phyloP scores from a whole-genome alignment of 2,113 vertebrate species.

The Corythornis cristatus region DNA sequence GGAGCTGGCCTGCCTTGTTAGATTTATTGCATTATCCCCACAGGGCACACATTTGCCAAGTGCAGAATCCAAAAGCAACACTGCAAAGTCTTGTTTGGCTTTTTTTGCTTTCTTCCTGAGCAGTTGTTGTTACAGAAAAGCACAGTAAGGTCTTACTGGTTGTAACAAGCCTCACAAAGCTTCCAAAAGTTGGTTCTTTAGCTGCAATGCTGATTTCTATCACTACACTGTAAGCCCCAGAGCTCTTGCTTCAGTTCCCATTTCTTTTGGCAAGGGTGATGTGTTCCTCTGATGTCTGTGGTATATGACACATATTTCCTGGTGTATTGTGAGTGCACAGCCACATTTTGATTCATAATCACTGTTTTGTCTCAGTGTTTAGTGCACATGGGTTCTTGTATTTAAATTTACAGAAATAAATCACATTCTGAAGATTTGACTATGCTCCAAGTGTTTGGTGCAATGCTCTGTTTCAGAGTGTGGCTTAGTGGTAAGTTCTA shows the following conservation, averaged over 20 bases:
- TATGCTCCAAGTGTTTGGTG: neutral
- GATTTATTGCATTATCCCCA: neutral
- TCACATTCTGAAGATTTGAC: neutral
- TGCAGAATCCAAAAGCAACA: neutral
- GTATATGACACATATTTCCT: neutral
- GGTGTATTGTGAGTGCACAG: neutral
- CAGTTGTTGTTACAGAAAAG: neutral
- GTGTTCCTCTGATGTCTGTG: neutral
- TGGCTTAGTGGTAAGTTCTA: neutral
- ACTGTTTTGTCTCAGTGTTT: neutral
- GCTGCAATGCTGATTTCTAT: neutral
- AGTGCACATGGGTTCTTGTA: neutral
- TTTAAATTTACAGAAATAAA: neutral
- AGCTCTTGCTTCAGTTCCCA: neutral
- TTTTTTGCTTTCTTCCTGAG: neutral
- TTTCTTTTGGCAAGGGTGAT: neutral
- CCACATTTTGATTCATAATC: neutral
- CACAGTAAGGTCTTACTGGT: neutral
- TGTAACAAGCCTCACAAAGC: neutral
- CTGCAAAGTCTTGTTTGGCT: neutral
- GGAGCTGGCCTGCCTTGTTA: neutral
- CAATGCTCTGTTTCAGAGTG: neutral
- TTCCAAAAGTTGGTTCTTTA: neutral
- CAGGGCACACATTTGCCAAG: neutral
- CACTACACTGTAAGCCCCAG: rapidly evolving